Base-by-base conservation (phyloP, 23 tunicate species). In the Styela clava region DNA sequence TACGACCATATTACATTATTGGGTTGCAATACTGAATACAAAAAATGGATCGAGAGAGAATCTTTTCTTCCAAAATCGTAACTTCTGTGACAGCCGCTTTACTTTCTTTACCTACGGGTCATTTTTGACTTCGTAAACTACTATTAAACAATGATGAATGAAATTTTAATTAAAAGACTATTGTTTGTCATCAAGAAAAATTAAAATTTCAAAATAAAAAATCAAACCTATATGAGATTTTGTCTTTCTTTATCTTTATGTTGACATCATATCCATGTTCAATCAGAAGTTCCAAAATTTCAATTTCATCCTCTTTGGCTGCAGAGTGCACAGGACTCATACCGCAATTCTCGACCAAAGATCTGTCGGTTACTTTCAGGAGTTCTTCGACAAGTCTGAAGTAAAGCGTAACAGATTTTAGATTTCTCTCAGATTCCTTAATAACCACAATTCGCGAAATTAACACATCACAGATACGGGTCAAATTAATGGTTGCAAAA, bases 261-360 rank as follows among this genome's bases (percentile, higher is more conserved):
- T 93, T 87, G 81, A 93, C 98, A 89, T 93, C 98, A 84, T 93
- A 93, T 61, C 98, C 98, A 52, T 78, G 61, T 12, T 87, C 61
- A 35, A 93, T 87, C 24, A 93, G 82, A 84, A 87, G 81, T 64
- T 84, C 87, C 63, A 93, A 29, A 36, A 93, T 84, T 36, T 88
- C 93, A 3, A 87, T 70, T 78, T 93, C 85, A 65, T 93, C 89
- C 62, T 86, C 93, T 76, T 93, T 81, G 0, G 98, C 89, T 12
- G 93, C 98, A 1, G 85, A 93, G 35, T 93, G 98, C 9, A 93
- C 30, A 2, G 98, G 98, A 77, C 89, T 84, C 80, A 87, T 85
- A 21, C 98, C 98, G 77, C 98, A 93, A 26, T 44, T 68, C 80
- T 93, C 79, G 16, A 87, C 98, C 72, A 62, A 27, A 25, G 69